Evolutionary conservation across 2,888 invertebrate genomes (phyloP), one percentile per base, ranked within the genome.

Genomic region (Erynnis tages): DNA sequence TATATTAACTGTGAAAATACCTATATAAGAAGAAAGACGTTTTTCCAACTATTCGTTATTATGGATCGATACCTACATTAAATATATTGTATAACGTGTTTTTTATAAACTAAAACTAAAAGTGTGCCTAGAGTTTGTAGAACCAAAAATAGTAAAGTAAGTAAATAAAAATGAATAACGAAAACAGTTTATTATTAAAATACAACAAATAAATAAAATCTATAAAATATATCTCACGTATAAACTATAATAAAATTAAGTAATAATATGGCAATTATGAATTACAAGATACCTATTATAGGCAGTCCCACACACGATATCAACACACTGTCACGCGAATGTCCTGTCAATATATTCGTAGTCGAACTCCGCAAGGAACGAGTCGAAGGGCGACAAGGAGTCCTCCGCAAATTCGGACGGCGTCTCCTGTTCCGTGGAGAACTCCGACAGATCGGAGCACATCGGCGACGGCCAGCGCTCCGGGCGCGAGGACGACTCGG

Each of bases 381-480:
- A 77, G 65, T 92, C 91, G 61, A 92, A 92, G 1, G 92, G 92
- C 32, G 91, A 91, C 11, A 92, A 74, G 3, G 91, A 91, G 52
- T 92, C 88, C 61, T 90, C 90, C 4, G 86, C 81, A 67, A 84
- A 86, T 63, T 89, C 89, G 6, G 87, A 83, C 0, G 91, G 87
- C 2, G 91, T 79, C 59, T 90, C 86, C 56, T 86, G 76, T 54
- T 91, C 87, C 41, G 82, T 76, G 54, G 89, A 86, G 70, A 87
- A 79, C 63, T 88, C 89, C 0, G 92, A 92, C 47, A 91, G 79
- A 54, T 91, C 91, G 13, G 91, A 91, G 60, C 91, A 80, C 34
- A 79, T 69, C 0, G 89, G 86, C 7, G 89, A 88, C 4, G 84
- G 76, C 87, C 86, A 87, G 46, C 82, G 79, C 16, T 82, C 87